These are phyloP conservation scores for Babylonia areolata DNA, from an alignment of 1,140 invertebrate species.

Conservation along the genomic window DNA sequence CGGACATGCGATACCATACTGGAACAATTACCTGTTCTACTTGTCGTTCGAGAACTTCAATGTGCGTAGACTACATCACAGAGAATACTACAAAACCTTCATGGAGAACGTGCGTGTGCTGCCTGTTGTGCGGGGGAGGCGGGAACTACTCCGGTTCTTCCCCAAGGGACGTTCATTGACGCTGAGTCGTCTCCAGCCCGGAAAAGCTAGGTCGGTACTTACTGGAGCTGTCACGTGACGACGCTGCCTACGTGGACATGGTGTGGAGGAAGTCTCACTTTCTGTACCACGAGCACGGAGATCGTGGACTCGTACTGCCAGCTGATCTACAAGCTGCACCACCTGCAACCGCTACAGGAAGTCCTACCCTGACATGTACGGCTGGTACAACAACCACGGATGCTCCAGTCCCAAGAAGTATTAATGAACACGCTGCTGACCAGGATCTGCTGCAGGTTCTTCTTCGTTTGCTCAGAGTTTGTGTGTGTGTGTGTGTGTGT, in stretches of 20 bases:
- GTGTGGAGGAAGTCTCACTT: not conserved
- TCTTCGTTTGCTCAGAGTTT: no score
- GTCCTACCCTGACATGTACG: not conserved
- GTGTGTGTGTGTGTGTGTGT: no score
- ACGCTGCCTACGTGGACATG: slow-evolving; percentile 1
- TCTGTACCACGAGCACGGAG: not conserved
- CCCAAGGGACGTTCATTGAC: slow-evolving; percentile 80
- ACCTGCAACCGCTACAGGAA: not conserved
- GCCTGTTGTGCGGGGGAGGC: slow-evolving; percentile 85
- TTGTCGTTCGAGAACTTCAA: slow-evolving; percentile 81
- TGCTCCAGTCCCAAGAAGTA: not conserved
- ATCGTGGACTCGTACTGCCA: slow-evolving; percentile 6
- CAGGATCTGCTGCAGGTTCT: no score
- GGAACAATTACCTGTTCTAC: slow-evolving; percentile 68
- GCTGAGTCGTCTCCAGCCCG: slow-evolving; percentile 77
- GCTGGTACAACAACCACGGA: not conserved
- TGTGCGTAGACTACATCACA: slow-evolving; percentile 85
- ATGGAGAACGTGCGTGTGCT: slow-evolving; percentile 76
- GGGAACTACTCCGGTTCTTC: slow-evolving; percentile 78
- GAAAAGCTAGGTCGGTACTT: slow-evolving; percentile 78
- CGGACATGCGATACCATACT: not conserved
- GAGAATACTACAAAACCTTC: slow-evolving; percentile 84
- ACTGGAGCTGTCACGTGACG: slow-evolving; percentile 71
- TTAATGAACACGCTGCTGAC: not conserved
- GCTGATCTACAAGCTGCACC: slow-evolving; percentile 20